Percentiles rank a stretch among this genome's conserved stretches.
Conservation (phyloP, 2,888 invertebrate genomes). For the Apamea sordens region DNA sequence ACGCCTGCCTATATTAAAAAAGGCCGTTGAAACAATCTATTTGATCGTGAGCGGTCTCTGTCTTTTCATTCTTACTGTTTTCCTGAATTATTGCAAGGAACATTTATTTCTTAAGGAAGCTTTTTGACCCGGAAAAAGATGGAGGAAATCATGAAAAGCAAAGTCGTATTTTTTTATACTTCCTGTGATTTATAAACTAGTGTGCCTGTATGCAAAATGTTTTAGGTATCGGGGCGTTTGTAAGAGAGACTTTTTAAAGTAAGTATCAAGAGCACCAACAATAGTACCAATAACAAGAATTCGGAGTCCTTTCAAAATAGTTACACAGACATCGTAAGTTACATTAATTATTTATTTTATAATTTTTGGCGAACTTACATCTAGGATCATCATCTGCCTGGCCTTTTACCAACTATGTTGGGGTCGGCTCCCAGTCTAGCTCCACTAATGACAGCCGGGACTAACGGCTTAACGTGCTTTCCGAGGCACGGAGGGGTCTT, state of each 20-base stretch:
- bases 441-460: too few species aligned
- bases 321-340: not conserved
- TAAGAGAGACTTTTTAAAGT: not conserved
- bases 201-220: not conserved
- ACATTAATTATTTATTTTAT: too few species aligned
- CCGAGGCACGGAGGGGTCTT: too few species aligned
- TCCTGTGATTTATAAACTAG: not conserved
- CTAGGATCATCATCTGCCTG: too few species aligned
- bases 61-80: conserved; percentile 26
- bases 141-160: not conserved
- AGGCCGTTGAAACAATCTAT: conserved; percentile 40
- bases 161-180: not conserved
- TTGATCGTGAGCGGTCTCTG: conserved; percentile 11
- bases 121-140: conserved; percentile 16
- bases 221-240: not conserved
- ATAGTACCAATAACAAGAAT: not conserved
- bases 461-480: too few species aligned
- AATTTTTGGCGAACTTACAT: too few species aligned
- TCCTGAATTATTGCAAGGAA: conserved; percentile 32
- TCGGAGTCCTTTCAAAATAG: conserved; percentile 14
- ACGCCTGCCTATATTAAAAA: conserved; percentile 38
- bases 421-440: too few species aligned
- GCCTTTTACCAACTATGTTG: too few species aligned
- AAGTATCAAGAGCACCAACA: not conserved
- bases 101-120: conserved; percentile 22